These are phyloP conservation scores for Brachionus manjavacas DNA, from an alignment of 1,140 invertebrate genomes.

Conservation along the genomic window DNA sequence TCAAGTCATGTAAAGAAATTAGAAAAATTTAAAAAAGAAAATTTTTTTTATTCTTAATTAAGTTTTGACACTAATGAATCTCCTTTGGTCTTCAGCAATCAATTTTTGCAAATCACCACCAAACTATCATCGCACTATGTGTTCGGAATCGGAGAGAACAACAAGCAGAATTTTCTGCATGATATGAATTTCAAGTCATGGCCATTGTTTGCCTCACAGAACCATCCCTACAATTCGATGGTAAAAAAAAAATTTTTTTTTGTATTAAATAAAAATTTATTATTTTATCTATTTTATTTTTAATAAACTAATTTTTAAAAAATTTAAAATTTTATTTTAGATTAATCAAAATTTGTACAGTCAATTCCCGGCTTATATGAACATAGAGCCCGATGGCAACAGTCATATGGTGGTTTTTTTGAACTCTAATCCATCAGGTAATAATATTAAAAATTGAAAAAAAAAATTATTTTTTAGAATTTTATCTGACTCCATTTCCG, in stretches of 20 bases:
- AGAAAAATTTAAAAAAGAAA: not conserved
- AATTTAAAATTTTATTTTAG: too few species aligned
- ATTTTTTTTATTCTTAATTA: not conserved
- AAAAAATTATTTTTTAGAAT: constrained; percentile 45
- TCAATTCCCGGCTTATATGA: constrained; percentile 66
- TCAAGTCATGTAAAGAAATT: constrained; percentile 38
- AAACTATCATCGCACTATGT: constrained; percentile 44
- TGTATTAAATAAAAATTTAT: not conserved
- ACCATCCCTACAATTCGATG: constrained; percentile 27
- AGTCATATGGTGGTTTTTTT: constrained; percentile 52
- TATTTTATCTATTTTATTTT: too few species aligned
- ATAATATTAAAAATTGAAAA: not conserved
- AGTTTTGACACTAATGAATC: constrained; percentile 43
- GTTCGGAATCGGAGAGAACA: constrained; percentile 41
- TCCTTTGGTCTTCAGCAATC: constrained; percentile 43
- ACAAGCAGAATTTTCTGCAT: constrained; percentile 13
- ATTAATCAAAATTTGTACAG: constrained; percentile 36
- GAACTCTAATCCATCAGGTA: constrained; percentile 50
- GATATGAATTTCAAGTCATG: constrained; percentile 33
- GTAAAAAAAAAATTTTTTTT: not conserved
- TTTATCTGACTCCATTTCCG: constrained; percentile 44
- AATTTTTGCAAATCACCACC: constrained; percentile 44
- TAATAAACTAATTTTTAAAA: too few species aligned
- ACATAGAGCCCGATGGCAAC: constrained; percentile 59
- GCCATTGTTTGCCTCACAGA: constrained; percentile 39